Percentiles rank a stretch among this genome's conserved stretches.
These are phyloP conservation scores for Mizuhopecten yessoensis DNA, from an alignment of 1,140 invertebrate genomes.

Conservation along the genomic window DNA sequence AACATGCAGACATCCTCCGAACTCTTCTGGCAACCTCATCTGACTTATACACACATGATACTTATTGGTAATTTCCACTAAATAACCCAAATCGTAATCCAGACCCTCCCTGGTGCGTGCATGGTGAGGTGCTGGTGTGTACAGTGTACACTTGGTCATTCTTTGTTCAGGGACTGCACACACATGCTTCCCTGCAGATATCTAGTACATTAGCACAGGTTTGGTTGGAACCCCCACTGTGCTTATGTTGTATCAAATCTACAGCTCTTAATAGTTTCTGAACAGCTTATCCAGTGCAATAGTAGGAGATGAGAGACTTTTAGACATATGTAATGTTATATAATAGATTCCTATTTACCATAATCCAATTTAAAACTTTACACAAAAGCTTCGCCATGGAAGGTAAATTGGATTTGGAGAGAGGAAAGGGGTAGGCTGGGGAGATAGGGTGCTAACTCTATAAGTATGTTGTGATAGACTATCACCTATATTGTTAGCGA, in stretches of 20 bases:
- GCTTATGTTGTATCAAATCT: too few relatives aligned
- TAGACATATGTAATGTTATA: too few relatives aligned
- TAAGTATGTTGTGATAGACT: not conserved
- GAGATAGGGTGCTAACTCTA: not conserved
- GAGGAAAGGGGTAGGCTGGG: not conserved
- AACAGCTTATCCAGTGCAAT: not conserved
- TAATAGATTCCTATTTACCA: not conserved
- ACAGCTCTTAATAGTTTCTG: too few relatives aligned
- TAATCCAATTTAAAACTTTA: not conserved
- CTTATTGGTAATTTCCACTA: not conserved
- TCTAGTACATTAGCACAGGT: not conserved
- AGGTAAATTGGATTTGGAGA: not conserved
- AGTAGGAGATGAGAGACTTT: too few relatives aligned
- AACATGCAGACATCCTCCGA: not conserved
- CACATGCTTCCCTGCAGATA: not conserved
- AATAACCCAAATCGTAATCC: slow-evolving; percentile 7
- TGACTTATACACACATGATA: slow-evolving; percentile 18
- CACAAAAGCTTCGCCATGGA: not conserved
- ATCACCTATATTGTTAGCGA: too few relatives aligned
- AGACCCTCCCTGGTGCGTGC: not conserved
- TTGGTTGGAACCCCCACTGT: slow-evolving; percentile 15
- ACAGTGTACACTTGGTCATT: not conserved
- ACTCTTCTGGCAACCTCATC: slow-evolving; percentile 3
- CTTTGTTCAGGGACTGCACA: not conserved
- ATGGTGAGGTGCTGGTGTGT: not conserved